Base-by-base conservation (phyloP, 2,888 invertebrate species). In the Branchellion lobata region DNA sequence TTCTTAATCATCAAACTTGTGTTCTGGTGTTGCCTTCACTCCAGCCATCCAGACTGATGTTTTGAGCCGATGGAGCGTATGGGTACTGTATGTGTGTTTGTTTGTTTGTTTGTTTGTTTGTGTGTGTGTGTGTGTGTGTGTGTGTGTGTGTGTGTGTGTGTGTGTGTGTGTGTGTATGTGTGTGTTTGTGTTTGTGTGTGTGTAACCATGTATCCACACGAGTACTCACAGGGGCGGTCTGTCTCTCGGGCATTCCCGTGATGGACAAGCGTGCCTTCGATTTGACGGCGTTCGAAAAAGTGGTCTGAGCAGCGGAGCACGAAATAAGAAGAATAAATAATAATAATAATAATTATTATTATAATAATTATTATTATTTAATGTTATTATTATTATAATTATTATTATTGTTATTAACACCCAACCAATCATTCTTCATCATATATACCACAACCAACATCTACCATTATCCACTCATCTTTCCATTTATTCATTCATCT, bases 181-280 rank as follows among this genome's bases (percentile, higher is more conserved):
- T 47, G 47, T 47, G 47, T 8, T 47, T 8, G 8, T 47, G 47
- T 8, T 47, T 8, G 47, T 14, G 8, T 8, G 47, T 8, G 47
- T 47, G 8, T 47, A 14, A 18, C 8, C 8, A 18, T 14, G 47
- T 47, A 8, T 47, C 24, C 24, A 57, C 61, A 8, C 5, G 3
- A 14, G 24, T 14, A 51, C 80, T 73, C 73, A 80, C 81, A 5
- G 80, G 40, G n/a, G 80, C 79, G 2, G 81, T 65, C 40, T 81
- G 81, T 40, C 80, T 74, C 47, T 83, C 83, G 14, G 82, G 83
- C 79, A 82, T 81, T 14, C 83, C 83, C n/a, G 81, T 83, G 74
- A 83, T 82, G 31, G 83, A 83, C 47, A 83, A 79, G 18, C 82
- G 53, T n/a, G 83, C 83, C 78, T 83, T 83, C 21, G 83, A 82